Conservation (phyloP, 2,888 invertebrate species). For the Sturmia bella region DNA sequence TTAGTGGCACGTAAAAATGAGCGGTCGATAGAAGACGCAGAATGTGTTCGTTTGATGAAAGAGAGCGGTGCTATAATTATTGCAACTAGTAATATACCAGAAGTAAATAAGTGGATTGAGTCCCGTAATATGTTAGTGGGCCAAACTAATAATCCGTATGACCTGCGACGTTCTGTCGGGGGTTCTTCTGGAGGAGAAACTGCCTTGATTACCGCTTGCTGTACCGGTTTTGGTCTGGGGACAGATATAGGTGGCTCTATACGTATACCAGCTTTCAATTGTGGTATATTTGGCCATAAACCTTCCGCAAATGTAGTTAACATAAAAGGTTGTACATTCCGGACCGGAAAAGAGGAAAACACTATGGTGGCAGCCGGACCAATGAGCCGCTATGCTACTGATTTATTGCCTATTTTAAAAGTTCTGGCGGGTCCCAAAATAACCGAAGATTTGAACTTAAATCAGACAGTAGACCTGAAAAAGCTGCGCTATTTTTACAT, state of each 20-base stretch:
- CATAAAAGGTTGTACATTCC: conserved; percentile 86
- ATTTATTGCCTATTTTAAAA: conserved; percentile 90
- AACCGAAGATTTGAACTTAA: conserved; percentile 83
- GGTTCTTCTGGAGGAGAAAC: conserved; percentile 97
- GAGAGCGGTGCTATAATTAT: conserved; percentile 93
- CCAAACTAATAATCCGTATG: conserved; percentile 94
- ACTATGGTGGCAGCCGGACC: conserved; percentile 94
- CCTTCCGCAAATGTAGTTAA: conserved; percentile 85
- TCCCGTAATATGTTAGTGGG: conserved; percentile 94
- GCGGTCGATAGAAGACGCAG: conserved; percentile 89
- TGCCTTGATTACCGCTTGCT: conserved; percentile 89
- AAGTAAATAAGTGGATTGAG: conserved; percentile 95
- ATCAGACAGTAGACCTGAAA: conserved; percentile 85
- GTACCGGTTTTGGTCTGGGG: conserved; percentile 91
- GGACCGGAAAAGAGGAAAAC: conserved; percentile 86
- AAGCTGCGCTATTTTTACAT: conserved; percentile 89
- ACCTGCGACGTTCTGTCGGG: conserved; percentile 91
- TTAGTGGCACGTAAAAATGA: conserved; percentile 84
- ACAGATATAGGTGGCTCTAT: conserved; percentile 98
- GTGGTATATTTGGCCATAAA: conserved; percentile 93
- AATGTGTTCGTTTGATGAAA: conserved; percentile 87
- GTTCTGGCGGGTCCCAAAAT: conserved; percentile 82
- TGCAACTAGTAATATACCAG: conserved; percentile 96
- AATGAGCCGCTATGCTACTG: conserved; percentile 88
- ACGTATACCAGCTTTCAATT: conserved; percentile 92